phyloP scores from a whole-genome alignment of 2,888 invertebrate genomes.

The Plebejus argus region DNA sequence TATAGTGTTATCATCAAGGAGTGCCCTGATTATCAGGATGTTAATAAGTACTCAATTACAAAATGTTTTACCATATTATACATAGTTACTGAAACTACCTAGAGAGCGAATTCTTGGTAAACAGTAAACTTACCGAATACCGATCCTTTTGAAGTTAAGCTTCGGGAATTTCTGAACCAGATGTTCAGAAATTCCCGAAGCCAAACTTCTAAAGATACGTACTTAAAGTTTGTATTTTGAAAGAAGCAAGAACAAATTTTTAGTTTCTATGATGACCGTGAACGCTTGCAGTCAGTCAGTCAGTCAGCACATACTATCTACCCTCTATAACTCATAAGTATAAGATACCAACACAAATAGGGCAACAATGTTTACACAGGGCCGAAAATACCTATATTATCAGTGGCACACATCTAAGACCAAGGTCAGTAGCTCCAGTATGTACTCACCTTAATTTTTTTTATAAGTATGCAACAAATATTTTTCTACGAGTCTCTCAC shows the following conservation, averaged over 20 bases:
- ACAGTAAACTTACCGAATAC: too few relatives aligned
- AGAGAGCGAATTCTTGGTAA: too few relatives aligned
- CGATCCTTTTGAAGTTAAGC: too few relatives aligned
- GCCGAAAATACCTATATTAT: neutral
- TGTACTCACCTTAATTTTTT: constrained; percentile 6
- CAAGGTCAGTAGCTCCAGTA: constrained; percentile 8
- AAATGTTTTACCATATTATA: neutral
- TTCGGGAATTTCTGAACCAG: too few relatives aligned
- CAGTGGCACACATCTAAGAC: neutral
- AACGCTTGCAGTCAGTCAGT: too few relatives aligned
- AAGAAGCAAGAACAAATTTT: too few relatives aligned
- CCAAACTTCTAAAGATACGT: too few relatives aligned
- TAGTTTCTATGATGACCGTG: too few relatives aligned
- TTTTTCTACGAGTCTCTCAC: neutral
- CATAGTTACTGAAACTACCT: neutral
- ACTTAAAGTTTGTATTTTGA: too few relatives aligned
- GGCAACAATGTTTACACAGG: neutral
- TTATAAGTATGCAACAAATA: neutral
- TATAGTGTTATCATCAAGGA: constrained; percentile 25
- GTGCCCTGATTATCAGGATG: constrained; percentile 18
- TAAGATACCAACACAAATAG: neutral
- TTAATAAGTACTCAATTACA: constrained; percentile 9
- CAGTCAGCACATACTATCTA: too few relatives aligned
- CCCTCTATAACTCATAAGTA: neutral
- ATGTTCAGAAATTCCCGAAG: too few relatives aligned